phyloP scores from a whole-genome alignment of 2,888 invertebrate genomes.

The Rhagonycha lutea region DNA sequence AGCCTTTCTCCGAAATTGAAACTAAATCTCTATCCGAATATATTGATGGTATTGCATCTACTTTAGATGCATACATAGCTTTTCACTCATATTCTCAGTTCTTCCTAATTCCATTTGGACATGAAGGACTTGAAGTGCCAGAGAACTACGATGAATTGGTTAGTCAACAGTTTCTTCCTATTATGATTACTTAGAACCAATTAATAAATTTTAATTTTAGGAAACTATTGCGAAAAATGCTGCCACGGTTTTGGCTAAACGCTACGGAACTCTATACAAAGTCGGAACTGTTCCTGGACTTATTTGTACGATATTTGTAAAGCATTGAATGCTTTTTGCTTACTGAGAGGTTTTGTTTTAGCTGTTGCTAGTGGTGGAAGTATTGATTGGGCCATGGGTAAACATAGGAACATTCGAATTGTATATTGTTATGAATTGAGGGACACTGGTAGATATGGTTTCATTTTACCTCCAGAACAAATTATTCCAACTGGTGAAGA shows the following conservation, averaged over 20 bases:
- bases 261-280: constrained; percentile 53
- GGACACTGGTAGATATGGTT: constrained; percentile 66
- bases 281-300: constrained; percentile 56
- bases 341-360: constrained; percentile 37
- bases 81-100: constrained; percentile 78
- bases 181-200: neutral
- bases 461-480: constrained; percentile 66
- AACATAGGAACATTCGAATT: constrained; percentile 62
- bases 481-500: constrained; percentile 70
- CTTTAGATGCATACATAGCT: constrained; percentile 65
- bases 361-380: constrained; percentile 66
- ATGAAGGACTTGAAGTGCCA: constrained; percentile 58
- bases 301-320: constrained; percentile 40
- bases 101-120: constrained; percentile 72
- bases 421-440: constrained; percentile 69
- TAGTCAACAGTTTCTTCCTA: constrained; percentile 50
- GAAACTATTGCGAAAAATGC: neutral
- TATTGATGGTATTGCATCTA: constrained; percentile 56
- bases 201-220: neutral
- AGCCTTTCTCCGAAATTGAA: constrained; percentile 54
- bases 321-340: neutral
- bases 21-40: constrained; percentile 59
- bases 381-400: constrained; percentile 74
- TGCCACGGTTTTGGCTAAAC: constrained; percentile 43
- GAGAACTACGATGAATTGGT: constrained; percentile 65